A percentile compares a stretch with the other conserved stretches of the same genome.
These are phyloP conservation scores for Sternotherus odoratus DNA, from an alignment of 2,797 vertebrate genomes.

Conservation along the genomic window DNA sequence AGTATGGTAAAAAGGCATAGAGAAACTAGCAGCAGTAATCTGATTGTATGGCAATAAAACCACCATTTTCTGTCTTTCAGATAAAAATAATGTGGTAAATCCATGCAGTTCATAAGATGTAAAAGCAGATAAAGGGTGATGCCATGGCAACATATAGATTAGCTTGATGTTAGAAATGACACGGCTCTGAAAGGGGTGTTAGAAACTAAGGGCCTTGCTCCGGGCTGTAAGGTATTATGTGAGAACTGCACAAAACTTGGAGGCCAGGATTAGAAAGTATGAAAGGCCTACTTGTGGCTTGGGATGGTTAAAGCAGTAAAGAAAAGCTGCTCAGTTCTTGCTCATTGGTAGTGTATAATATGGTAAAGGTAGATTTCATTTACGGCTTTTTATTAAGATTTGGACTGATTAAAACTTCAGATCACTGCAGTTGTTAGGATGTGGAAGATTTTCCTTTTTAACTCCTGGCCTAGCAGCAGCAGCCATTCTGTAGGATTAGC, in stretches of 20 bases:
- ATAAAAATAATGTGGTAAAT: slow-evolving; percentile 88
- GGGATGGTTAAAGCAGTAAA: slow-evolving; percentile 74
- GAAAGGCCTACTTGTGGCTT: slow-evolving; percentile 85
- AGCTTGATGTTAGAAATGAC: slow-evolving; percentile 87
- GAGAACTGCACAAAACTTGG: slow-evolving; percentile 81
- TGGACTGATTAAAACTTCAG: slow-evolving; percentile 78
- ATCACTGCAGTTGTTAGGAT: slow-evolving; percentile 73
- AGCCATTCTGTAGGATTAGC: slow-evolving; percentile 76
- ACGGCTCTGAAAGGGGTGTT: slow-evolving; percentile 82
- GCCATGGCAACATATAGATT: slow-evolving; percentile 89
- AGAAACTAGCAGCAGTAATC: slow-evolving; percentile 86
- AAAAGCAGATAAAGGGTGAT: slow-evolving; percentile 86
- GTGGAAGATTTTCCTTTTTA: slow-evolving; percentile 74
- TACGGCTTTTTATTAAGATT: slow-evolving; percentile 72
- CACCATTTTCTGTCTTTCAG: slow-evolving; percentile 88
- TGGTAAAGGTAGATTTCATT: slow-evolving; percentile 83
- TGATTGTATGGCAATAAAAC: slow-evolving; percentile 89
- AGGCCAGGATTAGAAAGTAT: slow-evolving; percentile 86
- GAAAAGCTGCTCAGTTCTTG: slow-evolving; percentile 86
- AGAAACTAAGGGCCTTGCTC: slow-evolving; percentile 80
- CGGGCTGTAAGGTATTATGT: slow-evolving; percentile 86
- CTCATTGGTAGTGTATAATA: slow-evolving; percentile 83
- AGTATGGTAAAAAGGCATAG: slow-evolving; percentile 87
- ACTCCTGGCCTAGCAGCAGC: slow-evolving; percentile 77
- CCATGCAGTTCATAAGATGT: slow-evolving; percentile 87